Percentiles rank a stretch among this genome's conserved stretches.
Evolutionary conservation across 2,797 vertebrate species (phyloP).

Genomic region (Melanogrammus aeglefinus): DNA sequence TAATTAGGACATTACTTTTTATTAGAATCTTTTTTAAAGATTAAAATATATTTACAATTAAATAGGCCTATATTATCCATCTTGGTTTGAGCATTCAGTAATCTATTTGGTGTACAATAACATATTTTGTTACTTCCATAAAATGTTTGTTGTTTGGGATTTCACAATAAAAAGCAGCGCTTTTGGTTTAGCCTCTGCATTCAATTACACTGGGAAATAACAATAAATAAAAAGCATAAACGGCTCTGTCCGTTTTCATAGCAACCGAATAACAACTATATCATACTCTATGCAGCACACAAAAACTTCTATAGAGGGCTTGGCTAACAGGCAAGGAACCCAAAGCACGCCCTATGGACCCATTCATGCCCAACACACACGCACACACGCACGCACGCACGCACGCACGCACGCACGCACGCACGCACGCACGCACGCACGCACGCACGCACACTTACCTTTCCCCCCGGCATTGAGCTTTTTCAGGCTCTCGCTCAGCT

Average conservation of each 20-base stretch:
- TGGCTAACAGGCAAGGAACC: too few species aligned
- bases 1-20: background rate
- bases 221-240: too few species aligned
- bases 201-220: too few species aligned
- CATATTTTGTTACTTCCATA: background rate
- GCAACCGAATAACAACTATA: too few species aligned
- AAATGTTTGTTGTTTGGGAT: too few species aligned
- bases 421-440: background rate
- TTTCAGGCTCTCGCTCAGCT: slow-evolving; percentile 82
- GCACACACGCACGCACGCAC: background rate
- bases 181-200: too few species aligned
- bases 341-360: too few species aligned
- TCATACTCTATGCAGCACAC: too few species aligned
- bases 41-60: background rate
- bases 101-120: background rate
- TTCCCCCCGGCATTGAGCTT: slow-evolving; percentile 78
- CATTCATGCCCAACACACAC: background rate
- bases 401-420: too few species aligned
- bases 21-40: background rate
- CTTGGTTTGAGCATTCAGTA: background rate
- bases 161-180: too few species aligned
- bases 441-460: slow-evolving; percentile 70
- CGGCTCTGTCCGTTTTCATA: too few species aligned
- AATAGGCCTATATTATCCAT: background rate
- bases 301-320: too few species aligned